Evolutionary conservation across 2,888 invertebrate species (phyloP), one percentile per base, ranked within the genome.

Genomic region (Salpingus planirostris): DNA sequence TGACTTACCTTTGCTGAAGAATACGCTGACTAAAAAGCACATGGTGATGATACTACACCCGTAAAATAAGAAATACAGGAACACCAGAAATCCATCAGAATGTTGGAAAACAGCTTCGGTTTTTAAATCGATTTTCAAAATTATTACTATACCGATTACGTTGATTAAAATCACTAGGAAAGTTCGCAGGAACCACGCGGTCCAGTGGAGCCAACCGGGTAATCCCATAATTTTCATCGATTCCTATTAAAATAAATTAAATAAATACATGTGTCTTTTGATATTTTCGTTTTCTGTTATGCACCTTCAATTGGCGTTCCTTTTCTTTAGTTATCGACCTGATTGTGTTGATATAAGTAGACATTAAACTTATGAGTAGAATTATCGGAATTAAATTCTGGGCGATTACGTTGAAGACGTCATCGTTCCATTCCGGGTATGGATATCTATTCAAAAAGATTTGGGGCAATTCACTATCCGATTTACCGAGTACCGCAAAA

Each of bases 151-250:
- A 1, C 78, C 45, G 11, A 69, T 45, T 1, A 76, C 67, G 0
- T 79, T 72, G 23, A 84, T 57, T 1, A 76, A 49, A 14, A 84
- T 65, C 58, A 78, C 80, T 5, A 78, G 47, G 46, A 85, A 75
- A 39, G 79, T 77, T 57, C 85, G 86, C 27, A 77, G 65, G 60
- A 87, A 89, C 86, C 89, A 89, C 0, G 88, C 86, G 0, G 70
- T 62, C 88, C 90, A 90, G 54, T 90, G 88, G 26, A 89, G 60
- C 81, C 84, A 88, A 45, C 79, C 81, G 3, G 77, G 74, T 2
- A 91, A 64, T 1, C 90, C 90, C 89, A 90, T 89, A 56, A 90
- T 85, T 67, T 87, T 88, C 88, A 91, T 87, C 0, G 86, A 79
- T 71, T 90, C 89, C 58, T 59, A 32, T n/a, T n/a, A n/a, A n/a